These are phyloP conservation scores for Phoxinus phoxinus DNA, from an alignment of 2,113 vertebrate genomes.

Conservation along the genomic window DNA sequence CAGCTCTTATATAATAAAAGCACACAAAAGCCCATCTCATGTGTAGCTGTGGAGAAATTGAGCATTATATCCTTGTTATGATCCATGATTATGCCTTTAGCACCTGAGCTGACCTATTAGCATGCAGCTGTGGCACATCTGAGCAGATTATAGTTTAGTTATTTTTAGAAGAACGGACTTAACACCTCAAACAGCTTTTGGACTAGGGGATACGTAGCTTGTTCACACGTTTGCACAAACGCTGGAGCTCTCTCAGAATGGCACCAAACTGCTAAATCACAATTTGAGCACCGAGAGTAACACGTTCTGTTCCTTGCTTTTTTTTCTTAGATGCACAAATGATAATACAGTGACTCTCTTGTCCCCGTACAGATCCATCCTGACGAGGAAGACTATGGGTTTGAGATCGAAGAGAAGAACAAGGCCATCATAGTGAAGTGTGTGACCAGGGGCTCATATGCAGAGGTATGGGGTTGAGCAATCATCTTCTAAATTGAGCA, in stretches of 20 bases:
- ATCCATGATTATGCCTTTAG: background rate
- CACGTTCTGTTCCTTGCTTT: background rate
- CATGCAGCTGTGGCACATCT: background rate
- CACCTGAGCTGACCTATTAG: background rate
- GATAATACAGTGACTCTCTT: conserved; percentile 10
- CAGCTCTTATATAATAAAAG: conserved; percentile 1
- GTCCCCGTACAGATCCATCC: conserved; percentile 84
- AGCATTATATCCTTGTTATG: conserved; percentile 26
- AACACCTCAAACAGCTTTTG: background rate
- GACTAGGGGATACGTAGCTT: background rate
- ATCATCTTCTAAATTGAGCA: too few species aligned
- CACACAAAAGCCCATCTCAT: background rate
- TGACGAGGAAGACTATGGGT: conserved; percentile 94
- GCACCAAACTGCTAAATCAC: background rate
- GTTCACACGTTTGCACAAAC: conserved; percentile 21
- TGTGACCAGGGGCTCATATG: conserved; percentile 89
- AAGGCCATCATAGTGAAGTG: conserved; percentile 92
- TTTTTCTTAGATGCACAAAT: background rate
- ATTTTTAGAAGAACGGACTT: background rate
- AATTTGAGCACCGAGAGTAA: background rate
- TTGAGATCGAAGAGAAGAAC: conserved; percentile 97
- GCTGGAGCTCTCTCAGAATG: background rate
- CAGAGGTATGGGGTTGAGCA: conserved; percentile 81
- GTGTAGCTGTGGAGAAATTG: background rate
- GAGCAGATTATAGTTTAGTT: background rate